These are phyloP conservation scores for Dipodomys stephensi DNA, from an alignment of 2,113 vertebrate species.

Conservation along the genomic window DNA sequence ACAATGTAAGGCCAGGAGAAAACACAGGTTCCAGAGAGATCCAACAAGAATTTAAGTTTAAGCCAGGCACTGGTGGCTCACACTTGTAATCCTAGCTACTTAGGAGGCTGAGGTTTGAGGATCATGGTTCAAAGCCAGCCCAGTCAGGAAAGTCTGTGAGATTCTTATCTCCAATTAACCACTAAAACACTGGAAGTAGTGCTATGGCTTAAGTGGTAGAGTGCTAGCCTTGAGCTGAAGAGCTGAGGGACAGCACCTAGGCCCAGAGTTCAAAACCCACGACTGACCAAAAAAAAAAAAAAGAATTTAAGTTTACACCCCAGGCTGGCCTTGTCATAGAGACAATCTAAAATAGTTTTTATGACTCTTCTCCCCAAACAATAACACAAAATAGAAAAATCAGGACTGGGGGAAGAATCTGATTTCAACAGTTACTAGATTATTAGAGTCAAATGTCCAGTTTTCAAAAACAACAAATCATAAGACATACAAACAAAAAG, in stretches of 20 bases:
- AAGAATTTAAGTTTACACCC: not conserved
- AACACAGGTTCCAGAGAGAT: not conserved
- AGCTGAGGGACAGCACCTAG: too few relatives aligned
- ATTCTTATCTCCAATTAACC: too few relatives aligned
- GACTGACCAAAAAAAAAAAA: too few relatives aligned
- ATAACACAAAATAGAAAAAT: not conserved
- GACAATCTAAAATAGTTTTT: not conserved
- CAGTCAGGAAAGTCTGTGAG: too few relatives aligned
- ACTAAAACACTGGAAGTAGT: too few relatives aligned
- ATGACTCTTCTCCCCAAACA: not conserved
- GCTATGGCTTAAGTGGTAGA: too few relatives aligned
- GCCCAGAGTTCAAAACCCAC: too few relatives aligned
- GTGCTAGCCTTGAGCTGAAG: too few relatives aligned
- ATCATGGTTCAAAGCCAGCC: too few relatives aligned
- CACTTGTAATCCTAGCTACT: too few relatives aligned
- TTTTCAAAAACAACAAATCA: slow-evolving; percentile 11
- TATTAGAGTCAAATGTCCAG: not conserved
- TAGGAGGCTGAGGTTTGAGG: too few relatives aligned
- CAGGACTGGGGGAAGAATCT: not conserved
- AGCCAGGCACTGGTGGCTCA: too few relatives aligned
- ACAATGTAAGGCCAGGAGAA: not conserved
- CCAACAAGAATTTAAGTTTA: not conserved
- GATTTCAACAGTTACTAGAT: not conserved
- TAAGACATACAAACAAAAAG: not conserved
- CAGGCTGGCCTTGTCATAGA: not conserved